Conservation (phyloP, 2,113 vertebrate genomes). For the Chunga burmeisteri region DNA sequence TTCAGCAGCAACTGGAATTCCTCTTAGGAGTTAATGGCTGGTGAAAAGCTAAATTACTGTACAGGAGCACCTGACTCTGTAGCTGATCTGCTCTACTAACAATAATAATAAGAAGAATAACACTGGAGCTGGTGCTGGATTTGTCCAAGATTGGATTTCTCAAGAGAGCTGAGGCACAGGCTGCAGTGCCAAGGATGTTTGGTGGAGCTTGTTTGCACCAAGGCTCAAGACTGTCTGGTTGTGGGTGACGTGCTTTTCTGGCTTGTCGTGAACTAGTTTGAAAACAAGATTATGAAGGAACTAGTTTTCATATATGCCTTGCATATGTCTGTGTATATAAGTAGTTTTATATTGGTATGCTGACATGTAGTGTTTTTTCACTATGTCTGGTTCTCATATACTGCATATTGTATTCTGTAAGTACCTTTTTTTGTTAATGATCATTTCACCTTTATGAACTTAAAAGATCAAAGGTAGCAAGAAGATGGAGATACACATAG, state of each 20-base stretch:
- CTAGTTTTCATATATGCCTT: background rate
- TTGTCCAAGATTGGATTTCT: background rate
- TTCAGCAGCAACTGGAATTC: background rate
- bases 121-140: background rate
- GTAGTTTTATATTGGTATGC: conserved; percentile 29
- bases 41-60: background rate
- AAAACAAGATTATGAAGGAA: background rate
- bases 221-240: background rate
- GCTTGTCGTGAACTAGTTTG: background rate
- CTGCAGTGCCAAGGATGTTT: background rate
- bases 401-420: background rate
- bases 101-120: background rate
- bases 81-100: background rate
- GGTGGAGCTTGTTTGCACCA: background rate
- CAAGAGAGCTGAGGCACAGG: background rate
- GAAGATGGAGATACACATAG: background rate
- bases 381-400: conserved; percentile 27
- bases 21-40: background rate
- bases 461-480: background rate
- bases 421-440: background rate
- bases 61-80: background rate
- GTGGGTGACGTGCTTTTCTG: background rate
- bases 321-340: conserved; percentile 54
- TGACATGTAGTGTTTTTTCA: conserved; percentile 26
- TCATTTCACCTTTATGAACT: background rate